Conservation (phyloP, 1,140 invertebrate genomes). For the Zophobas morio region DNA sequence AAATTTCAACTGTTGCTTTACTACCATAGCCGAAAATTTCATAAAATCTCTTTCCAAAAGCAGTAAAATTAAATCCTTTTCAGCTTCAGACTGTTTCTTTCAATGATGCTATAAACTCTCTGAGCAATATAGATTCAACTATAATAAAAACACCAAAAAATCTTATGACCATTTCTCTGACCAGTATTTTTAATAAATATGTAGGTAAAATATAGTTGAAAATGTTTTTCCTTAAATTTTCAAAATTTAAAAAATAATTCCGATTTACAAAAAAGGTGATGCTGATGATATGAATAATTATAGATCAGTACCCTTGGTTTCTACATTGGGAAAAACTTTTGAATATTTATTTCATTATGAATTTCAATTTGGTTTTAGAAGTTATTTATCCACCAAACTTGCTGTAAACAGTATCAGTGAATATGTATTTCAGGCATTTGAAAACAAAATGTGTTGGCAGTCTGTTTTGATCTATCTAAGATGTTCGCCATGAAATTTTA, state of each 20-base stretch:
- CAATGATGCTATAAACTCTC: neutral
- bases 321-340: neutral
- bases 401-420: neutral
- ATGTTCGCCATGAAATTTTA: neutral
- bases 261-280: too few species aligned
- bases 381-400: neutral
- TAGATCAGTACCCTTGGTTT: neutral
- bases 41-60: too few species aligned
- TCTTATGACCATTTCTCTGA: neutral
- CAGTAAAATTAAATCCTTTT: neutral
- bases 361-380: neutral
- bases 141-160: neutral
- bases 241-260: too few species aligned
- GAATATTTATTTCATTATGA: neutral
- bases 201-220: neutral
- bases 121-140: neutral
- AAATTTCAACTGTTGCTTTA: too few species aligned
- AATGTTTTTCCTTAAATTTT: too few species aligned
- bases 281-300: too few species aligned
- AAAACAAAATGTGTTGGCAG: neutral
- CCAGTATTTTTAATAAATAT: neutral
- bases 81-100: neutral
- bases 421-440: neutral
- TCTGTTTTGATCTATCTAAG: neutral
- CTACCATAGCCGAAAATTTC: too few species aligned